phyloP scores from a whole-genome alignment of 2,888 invertebrate genomes.

The Dolichomitus sp. region DNA sequence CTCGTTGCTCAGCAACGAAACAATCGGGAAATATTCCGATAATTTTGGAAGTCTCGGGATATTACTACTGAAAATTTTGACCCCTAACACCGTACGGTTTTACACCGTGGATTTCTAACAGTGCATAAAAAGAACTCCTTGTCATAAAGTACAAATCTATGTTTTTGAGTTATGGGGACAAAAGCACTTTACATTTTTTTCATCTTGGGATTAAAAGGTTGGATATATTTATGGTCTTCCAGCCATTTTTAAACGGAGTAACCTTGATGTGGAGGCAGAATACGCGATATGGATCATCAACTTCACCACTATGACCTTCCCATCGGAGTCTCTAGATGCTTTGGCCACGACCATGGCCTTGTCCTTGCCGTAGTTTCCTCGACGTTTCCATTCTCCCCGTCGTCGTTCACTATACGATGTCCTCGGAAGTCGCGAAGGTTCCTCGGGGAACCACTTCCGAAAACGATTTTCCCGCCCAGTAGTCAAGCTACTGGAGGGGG shows the following conservation, averaged over 20 bases:
- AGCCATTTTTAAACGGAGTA: background rate
- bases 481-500: constrained; percentile 25
- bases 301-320: constrained; percentile 53
- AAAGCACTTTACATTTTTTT: background rate
- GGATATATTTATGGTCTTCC: background rate
- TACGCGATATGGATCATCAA: constrained; percentile 53
- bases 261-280: background rate
- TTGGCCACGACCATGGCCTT: constrained; percentile 56
- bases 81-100: no score
- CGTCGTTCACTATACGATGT: constrained; percentile 34
- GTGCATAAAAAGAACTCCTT: no score
- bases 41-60: no score
- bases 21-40: no score
- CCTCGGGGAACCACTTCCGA: constrained; percentile 67
- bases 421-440: constrained; percentile 67
- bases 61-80: no score
- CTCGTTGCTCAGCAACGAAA: no score
- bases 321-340: constrained; percentile 54
- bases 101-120: no score
- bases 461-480: constrained; percentile 60
- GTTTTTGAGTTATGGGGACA: no score
- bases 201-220: background rate
- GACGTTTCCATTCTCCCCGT: constrained; percentile 43
- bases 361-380: constrained; percentile 57
- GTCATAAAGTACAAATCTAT: no score